These are phyloP conservation scores for cattle (Bos taurus) DNA, from an alignment of 2,113 vertebrate species.

Conservation along the genomic window ARS-UCD2.0 NC_037329.1:61345001-61345500, in stretches of 20 bases:
- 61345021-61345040: not conserved
- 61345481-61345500: not conserved
- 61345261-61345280: not conserved
- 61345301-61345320: not conserved
- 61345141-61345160: not conserved
- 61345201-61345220: not conserved
- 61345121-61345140: not conserved
- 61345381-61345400: not conserved
- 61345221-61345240: not conserved
- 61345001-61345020: not conserved
- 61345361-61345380: not conserved
- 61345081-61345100: not conserved
- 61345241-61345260: not conserved
- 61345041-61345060: not conserved
- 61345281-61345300: not conserved
- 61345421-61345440: not conserved
- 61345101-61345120: not conserved
- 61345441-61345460: not conserved
- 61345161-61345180: not conserved
- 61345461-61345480: not conserved
- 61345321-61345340: conserved; percentile 1
- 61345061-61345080: not conserved
- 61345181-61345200: not conserved
- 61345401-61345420: not conserved
- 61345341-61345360: not conserved